Conservation (phyloP, 2,888 invertebrate genomes). For the Nemotelus nigrinus region DNA sequence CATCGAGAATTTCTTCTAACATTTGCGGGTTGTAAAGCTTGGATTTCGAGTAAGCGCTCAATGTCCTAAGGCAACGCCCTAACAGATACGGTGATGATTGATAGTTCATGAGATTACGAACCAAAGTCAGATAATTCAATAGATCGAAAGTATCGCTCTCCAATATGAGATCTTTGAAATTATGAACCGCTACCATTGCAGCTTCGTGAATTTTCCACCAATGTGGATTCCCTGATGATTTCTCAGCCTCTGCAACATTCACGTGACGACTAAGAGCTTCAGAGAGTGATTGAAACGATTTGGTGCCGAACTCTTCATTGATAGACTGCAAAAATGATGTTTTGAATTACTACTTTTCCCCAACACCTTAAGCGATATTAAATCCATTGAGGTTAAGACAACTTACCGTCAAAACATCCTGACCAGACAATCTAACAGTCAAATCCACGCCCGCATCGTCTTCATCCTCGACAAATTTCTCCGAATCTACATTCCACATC, state of each 20-base stretch:
- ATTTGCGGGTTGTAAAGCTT: constrained; percentile 62
- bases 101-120: constrained; percentile 60
- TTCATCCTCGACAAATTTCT: constrained; percentile 76
- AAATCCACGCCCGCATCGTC: constrained; percentile 72
- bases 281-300: constrained; percentile 68
- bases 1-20: constrained; percentile 61
- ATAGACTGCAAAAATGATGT: constrained; percentile 58
- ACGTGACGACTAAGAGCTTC: constrained; percentile 71
- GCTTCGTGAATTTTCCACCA: constrained; percentile 78
- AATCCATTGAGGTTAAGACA: not conserved
- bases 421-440: constrained; percentile 74
- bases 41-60: constrained; percentile 62
- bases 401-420: constrained; percentile 70
- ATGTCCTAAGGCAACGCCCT: constrained; percentile 63
- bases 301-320: constrained; percentile 68
- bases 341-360: not conserved
- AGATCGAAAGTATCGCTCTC: constrained; percentile 62
- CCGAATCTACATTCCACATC: constrained; percentile 72
- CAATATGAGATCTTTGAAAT: constrained; percentile 65
- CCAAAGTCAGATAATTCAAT: constrained; percentile 62
- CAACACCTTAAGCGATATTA: not conserved
- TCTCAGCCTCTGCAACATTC: constrained; percentile 68
- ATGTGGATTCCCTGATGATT: constrained; percentile 64
- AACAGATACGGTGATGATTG: constrained; percentile 61
- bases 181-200: constrained; percentile 71